Conservation (phyloP, 2,113 vertebrate genomes). For the Okapia johnstoni region DNA sequence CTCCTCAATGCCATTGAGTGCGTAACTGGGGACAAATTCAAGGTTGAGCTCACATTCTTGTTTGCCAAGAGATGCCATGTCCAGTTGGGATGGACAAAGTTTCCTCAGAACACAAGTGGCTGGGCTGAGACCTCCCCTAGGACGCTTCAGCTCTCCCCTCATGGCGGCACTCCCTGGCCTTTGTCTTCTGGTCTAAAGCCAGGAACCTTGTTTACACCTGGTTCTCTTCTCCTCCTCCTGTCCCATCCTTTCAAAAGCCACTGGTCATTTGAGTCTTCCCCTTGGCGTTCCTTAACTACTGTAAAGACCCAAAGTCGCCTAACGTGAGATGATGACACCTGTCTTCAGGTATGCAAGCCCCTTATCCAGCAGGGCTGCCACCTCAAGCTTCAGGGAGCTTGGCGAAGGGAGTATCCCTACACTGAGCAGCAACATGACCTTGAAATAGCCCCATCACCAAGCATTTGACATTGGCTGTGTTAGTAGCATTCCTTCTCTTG, state of each 20-base stretch:
- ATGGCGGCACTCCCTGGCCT: background rate
- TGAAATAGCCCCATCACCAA: background rate
- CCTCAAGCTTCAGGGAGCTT: background rate
- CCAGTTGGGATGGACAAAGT: background rate
- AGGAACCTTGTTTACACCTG: background rate
- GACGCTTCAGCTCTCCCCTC: background rate
- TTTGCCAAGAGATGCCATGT: background rate
- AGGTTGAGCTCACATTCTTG: background rate
- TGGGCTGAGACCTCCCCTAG: background rate
- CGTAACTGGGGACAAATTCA: background rate
- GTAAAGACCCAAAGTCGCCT: background rate
- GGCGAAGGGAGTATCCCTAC: background rate
- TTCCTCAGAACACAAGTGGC: background rate
- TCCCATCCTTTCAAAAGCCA: background rate
- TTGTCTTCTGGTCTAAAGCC: background rate
- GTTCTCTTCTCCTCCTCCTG: background rate
- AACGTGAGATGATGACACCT: background rate
- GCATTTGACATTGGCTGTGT: background rate
- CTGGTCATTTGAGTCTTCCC: background rate
- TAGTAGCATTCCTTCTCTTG: conserved; percentile 44
- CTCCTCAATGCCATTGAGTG: background rate
- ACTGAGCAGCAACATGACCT: background rate
- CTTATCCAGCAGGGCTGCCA: background rate
- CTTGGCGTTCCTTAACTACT: background rate
- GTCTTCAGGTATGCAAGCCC: background rate